These are phyloP conservation scores for Eueides isabella DNA, from an alignment of 1,140 invertebrate species.

Conservation along the genomic window DNA sequence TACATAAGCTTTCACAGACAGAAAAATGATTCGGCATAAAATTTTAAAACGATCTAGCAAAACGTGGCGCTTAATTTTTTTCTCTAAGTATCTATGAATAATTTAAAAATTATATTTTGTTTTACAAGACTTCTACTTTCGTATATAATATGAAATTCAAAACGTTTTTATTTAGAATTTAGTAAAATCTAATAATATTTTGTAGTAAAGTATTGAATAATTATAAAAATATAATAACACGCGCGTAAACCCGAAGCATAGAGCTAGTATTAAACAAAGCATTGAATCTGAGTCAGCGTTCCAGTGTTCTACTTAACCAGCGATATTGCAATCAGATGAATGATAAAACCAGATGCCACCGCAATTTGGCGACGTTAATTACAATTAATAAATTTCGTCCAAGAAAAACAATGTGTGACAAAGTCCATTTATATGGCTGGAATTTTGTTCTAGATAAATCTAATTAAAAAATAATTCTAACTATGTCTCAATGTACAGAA, in stretches of 20 bases:
- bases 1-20: background rate
- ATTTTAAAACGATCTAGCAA: background rate
- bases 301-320: constrained; percentile 1
- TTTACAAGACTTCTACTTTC: background rate
- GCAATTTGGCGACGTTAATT: constrained; percentile 10
- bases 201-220: too few relatives aligned
- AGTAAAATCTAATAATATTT: too few relatives aligned
- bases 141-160: background rate
- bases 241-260: background rate
- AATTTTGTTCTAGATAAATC: background rate
- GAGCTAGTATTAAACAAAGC: background rate
- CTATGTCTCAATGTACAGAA: background rate
- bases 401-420: constrained; percentile 4
- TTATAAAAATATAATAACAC: too few relatives aligned
- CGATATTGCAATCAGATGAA: constrained; percentile 10
- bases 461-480: background rate
- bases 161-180: too few relatives aligned
- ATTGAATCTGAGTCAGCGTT: constrained; percentile 6
- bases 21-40: background rate
- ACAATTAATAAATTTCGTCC: constrained; percentile 7
- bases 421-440: background rate
- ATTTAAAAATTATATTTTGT: background rate
- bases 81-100: background rate
- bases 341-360: constrained; percentile 9
- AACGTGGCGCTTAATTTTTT: too few relatives aligned